phyloP scores from a whole-genome alignment of 2,113 vertebrate genomes.

The Pedionomus torquatus region DNA sequence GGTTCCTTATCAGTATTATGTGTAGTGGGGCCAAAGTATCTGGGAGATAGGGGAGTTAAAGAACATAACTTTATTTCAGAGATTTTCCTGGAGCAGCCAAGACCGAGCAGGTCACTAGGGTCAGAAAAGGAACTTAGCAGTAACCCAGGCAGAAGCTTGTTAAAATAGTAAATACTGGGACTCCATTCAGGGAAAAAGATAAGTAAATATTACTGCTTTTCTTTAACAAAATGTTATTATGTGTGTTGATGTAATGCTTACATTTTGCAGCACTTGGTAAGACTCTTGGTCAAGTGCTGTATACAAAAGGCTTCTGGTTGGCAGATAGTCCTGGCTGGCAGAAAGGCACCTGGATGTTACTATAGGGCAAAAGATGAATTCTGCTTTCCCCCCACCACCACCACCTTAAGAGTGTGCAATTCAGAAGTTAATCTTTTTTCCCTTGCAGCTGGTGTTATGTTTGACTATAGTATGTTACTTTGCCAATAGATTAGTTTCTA shows the following conservation, averaged over 20 bases:
- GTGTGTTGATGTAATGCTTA: not conserved
- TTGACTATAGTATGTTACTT: too few relatives aligned
- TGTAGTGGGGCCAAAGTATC: not conserved
- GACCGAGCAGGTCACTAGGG: not conserved
- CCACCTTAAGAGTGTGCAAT: not conserved
- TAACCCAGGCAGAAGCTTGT: not conserved
- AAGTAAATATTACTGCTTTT: not conserved
- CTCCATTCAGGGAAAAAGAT: not conserved
- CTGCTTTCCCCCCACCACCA: not conserved
- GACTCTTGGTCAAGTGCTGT: not conserved
- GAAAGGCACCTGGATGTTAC: not conserved
- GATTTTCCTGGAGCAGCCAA: not conserved
- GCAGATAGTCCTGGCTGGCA: not conserved
- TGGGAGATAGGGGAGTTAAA: not conserved
- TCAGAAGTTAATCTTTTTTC: not conserved
- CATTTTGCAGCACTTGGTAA: not conserved
- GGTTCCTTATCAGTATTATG: not conserved
- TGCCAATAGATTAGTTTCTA: too few relatives aligned
- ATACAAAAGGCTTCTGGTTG: not conserved
- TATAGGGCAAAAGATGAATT: not conserved
- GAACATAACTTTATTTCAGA: not conserved
- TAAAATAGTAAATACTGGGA: not conserved
- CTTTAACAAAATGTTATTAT: not conserved
- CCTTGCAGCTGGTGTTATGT: not conserved
- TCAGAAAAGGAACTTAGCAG: not conserved